A percentile compares a stretch with the other conserved stretches of the same genome.
Conservation (phyloP, 2,888 invertebrate species). For the Synanthedon myopaeformis region DNA sequence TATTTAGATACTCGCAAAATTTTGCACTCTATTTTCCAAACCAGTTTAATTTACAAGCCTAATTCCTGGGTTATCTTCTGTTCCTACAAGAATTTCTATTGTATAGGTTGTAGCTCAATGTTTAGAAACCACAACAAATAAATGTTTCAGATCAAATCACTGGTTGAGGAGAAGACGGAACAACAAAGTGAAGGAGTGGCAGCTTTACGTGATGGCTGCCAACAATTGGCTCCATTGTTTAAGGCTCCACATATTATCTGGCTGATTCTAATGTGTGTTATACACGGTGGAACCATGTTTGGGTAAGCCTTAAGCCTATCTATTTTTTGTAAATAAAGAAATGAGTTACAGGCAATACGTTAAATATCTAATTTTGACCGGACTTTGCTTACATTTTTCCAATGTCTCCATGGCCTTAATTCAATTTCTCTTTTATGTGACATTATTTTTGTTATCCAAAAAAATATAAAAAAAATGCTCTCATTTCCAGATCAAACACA, state of each 20-base stretch:
- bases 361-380: too few relatives aligned
- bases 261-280: conserved; percentile 71
- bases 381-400: too few relatives aligned
- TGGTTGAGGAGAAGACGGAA: conserved; percentile 47
- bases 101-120: conserved; percentile 6
- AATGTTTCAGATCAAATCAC: conserved; percentile 39
- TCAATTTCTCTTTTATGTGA: conserved; percentile 5
- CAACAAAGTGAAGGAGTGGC: conserved; percentile 47
- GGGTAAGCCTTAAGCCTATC: conserved; percentile 23
- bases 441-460: background rate
- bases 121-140: conserved; percentile 1
- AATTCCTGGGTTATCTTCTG: too few relatives aligned
- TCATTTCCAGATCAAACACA: conserved; percentile 75
- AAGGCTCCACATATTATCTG: conserved; percentile 70
- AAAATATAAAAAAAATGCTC: background rate
- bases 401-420: too few relatives aligned
- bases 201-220: conserved; percentile 69
- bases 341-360: background rate
- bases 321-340: background rate
- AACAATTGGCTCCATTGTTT: conserved; percentile 76
- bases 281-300: conserved; percentile 51
- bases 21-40: too few relatives aligned
- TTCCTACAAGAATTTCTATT: too few relatives aligned
- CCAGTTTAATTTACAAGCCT: too few relatives aligned
- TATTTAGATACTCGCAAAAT: too few relatives aligned